phyloP scores from a whole-genome alignment of 2,113 vertebrate species.

The Notiomystis cincta region DNA sequence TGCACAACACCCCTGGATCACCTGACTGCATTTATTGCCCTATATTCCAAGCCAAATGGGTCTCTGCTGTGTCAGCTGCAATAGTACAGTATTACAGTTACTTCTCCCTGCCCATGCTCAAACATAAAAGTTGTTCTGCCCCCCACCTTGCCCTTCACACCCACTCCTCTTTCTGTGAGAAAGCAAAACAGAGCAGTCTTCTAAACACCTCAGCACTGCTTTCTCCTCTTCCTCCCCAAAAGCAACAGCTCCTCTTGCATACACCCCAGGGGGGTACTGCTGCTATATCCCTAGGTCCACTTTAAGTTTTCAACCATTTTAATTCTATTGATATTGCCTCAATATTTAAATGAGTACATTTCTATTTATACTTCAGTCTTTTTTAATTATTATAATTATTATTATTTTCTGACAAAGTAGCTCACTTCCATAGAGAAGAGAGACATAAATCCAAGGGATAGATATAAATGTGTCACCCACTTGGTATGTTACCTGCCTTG shows the following conservation, averaged over 20 bases:
- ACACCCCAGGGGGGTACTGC: not conserved
- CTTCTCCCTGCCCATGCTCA: not conserved
- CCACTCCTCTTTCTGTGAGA: not conserved
- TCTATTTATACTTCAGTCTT: not conserved
- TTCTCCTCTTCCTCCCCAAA: not conserved
- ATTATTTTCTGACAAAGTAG: not conserved
- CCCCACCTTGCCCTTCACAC: not conserved
- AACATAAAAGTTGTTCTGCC: not conserved
- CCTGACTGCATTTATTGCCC: conserved; percentile 55
- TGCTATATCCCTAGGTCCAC: not conserved
- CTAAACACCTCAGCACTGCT: not conserved
- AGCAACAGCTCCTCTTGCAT: not conserved
- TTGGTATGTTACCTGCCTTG: accelerated
- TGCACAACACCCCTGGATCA: not conserved
- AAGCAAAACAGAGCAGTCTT: not conserved
- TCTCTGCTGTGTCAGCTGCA: conserved; percentile 32
- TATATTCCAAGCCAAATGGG: conserved; percentile 32
- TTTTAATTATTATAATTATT: no score
- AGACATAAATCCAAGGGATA: accelerated
- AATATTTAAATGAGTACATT: not conserved
- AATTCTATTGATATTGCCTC: not conserved
- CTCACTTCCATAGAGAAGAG: not conserved
- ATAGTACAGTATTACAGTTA: not conserved
- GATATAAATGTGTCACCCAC: not conserved
- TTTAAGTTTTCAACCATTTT: not conserved